Evolutionary conservation across 1,140 invertebrate genomes (phyloP).

Genomic region (Chironomus tepperi): DNA sequence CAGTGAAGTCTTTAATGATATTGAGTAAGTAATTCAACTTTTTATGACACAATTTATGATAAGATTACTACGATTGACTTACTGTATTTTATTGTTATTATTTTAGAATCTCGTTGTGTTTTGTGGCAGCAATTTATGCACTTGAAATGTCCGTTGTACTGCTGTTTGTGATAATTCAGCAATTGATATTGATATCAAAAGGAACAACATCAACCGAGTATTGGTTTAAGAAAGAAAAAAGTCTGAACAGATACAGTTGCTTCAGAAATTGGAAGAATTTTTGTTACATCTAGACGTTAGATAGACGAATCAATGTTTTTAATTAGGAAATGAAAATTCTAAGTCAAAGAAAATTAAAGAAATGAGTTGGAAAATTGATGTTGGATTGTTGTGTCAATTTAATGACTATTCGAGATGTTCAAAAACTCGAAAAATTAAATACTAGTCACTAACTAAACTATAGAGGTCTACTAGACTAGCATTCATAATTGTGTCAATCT

Average conservation of each 20-base stretch:
- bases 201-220: slow-evolving; percentile 33
- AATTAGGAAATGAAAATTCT: no score
- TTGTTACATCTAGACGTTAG: neutral
- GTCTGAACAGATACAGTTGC: neutral
- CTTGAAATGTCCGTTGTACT: slow-evolving; percentile 33
- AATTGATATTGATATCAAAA: slow-evolving; percentile 32
- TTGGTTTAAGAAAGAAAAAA: neutral
- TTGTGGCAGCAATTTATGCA: slow-evolving; percentile 35
- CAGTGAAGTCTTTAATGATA: slow-evolving; percentile 41
- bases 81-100: neutral
- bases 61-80: neutral
- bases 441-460: no score
- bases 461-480: no score
- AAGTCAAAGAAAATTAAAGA: no score
- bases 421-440: no score
- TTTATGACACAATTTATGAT: neutral
- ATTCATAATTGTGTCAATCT: no score
- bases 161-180: slow-evolving; percentile 29
- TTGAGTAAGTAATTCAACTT: slow-evolving; percentile 33
- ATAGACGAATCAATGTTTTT: no score
- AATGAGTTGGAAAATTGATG: no score
- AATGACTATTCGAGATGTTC: no score
- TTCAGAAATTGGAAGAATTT: neutral
- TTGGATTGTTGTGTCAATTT: no score
- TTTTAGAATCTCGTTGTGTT: slow-evolving; percentile 33